A percentile compares a stretch with the other conserved stretches of the same genome.
These are phyloP conservation scores for Phyllotreta striolata DNA, from an alignment of 2,888 invertebrate genomes.

Conservation along the genomic window DNA sequence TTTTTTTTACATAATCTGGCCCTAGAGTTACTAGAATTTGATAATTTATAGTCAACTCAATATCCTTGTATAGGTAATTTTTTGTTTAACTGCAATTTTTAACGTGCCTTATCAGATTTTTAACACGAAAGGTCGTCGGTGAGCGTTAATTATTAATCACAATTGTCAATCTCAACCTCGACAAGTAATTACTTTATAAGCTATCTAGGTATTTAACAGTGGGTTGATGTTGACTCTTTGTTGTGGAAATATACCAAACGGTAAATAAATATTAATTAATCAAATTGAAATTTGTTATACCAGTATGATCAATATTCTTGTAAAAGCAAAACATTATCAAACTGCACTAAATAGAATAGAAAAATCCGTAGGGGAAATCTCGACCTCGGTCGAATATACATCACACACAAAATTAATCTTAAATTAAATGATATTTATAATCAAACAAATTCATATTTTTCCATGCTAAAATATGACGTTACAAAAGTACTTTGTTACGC, in stretches of 20 bases:
- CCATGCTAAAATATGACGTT: slow-evolving; percentile 2
- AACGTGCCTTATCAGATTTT: slow-evolving; percentile 1
- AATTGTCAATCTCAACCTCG: slow-evolving; percentile 13
- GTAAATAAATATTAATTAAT: too few species aligned
- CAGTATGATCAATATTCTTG: too few species aligned
- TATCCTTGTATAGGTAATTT: too few species aligned
- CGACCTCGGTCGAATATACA: too few species aligned
- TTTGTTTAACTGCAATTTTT: too few species aligned
- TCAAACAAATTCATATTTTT: slow-evolving; percentile 1
- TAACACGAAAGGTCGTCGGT: neutral
- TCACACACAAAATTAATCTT: neutral
- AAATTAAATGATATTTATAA: neutral
- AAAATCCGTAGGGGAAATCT: too few species aligned
- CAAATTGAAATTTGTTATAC: too few species aligned
- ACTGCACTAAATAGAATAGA: too few species aligned
- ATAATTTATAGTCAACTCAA: too few species aligned
- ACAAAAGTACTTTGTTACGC: slow-evolving; percentile 16
- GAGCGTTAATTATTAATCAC: slow-evolving; percentile 12
- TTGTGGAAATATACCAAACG: slow-evolving; percentile 2
- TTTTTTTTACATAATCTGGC: too few species aligned
- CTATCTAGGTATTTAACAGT: slow-evolving; percentile 13
- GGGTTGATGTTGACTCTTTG: slow-evolving; percentile 13
- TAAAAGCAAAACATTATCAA: too few species aligned
- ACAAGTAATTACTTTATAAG: slow-evolving; percentile 7
- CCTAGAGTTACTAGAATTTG: too few species aligned